A percentile compares a stretch with the other conserved stretches of the same genome.
Conservation (phyloP, 2,797 vertebrate genomes). For the Sandelia bainsii region DNA sequence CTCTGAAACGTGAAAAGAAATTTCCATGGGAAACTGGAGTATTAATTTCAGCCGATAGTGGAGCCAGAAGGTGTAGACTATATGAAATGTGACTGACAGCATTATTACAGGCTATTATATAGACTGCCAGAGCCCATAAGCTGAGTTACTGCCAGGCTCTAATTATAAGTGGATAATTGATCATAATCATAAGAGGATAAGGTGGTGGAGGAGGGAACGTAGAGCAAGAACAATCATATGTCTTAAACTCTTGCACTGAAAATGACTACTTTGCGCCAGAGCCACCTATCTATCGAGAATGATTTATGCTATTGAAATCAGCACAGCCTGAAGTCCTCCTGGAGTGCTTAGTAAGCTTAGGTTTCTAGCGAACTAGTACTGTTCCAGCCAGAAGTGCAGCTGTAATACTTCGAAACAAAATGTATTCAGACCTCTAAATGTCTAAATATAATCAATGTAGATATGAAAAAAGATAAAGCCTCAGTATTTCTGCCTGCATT, state of each 20-base stretch:
- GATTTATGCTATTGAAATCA: constrained; percentile 66
- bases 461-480: background rate
- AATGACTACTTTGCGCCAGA: constrained; percentile 69
- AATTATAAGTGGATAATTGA: constrained; percentile 82
- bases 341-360: constrained; percentile 41
- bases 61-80: constrained; percentile 46
- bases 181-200: constrained; percentile 79
- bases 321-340: constrained; percentile 31
- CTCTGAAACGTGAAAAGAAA: constrained; percentile 36
- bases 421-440: constrained; percentile 13
- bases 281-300: constrained; percentile 57
- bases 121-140: constrained; percentile 71
- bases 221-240: constrained; percentile 75
- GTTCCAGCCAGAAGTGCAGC: constrained; percentile 39
- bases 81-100: constrained; percentile 77
- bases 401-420: constrained; percentile 26
- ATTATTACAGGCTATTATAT: constrained; percentile 79
- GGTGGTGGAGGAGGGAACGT: constrained; percentile 69
- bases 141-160: constrained; percentile 76
- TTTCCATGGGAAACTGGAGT: constrained; percentile 37
- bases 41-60: constrained; percentile 50
- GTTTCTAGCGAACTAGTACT: constrained; percentile 29
- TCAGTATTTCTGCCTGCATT: background rate
- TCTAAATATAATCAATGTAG: constrained; percentile 11
- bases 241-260: constrained; percentile 64